These are phyloP conservation scores for Drosophila infuscata DNA, from an alignment of 2,888 invertebrate species.

Conservation along the genomic window DNA sequence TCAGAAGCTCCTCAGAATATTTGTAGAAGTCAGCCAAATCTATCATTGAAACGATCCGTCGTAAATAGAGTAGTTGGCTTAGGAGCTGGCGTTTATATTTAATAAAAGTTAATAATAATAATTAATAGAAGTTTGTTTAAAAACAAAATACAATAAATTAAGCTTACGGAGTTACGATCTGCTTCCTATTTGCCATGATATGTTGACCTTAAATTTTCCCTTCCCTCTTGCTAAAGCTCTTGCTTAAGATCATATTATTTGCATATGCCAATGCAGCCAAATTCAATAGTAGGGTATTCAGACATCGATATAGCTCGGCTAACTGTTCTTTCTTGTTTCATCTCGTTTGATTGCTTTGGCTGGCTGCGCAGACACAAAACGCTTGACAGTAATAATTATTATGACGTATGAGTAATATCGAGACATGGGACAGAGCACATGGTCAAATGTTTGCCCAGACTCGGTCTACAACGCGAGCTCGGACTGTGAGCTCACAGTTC, in stretches of 20 bases:
- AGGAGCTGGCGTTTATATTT: no score
- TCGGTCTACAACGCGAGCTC: slow-evolving; percentile 17
- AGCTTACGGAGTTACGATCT: background rate
- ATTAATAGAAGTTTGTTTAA: background rate
- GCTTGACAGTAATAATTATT: slow-evolving; percentile 32
- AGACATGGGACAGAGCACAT: slow-evolving; percentile 36
- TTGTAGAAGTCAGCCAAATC: background rate
- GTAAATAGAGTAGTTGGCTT: background rate
- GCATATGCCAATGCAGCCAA: background rate
- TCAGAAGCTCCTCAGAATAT: background rate
- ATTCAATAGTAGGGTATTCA: slow-evolving; percentile 13
- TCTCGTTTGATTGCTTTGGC: slow-evolving; percentile 55
- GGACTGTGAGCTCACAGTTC: slow-evolving; percentile 26
- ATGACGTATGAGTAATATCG: slow-evolving; percentile 77
- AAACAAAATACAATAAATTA: background rate
- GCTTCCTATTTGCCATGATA: background rate
- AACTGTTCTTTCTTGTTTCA: slow-evolving; percentile 38
- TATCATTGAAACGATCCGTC: background rate
- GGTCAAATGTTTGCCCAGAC: slow-evolving; percentile 63
- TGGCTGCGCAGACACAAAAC: slow-evolving; percentile 41
- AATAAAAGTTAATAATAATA: no score
- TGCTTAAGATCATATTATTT: background rate
- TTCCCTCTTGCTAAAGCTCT: background rate
- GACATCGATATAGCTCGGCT: background rate
- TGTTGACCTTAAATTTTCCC: background rate